These are phyloP conservation scores for Tarsius wallacei DNA, from an alignment of 2,797 vertebrate species.

Conservation along the genomic window DNA sequence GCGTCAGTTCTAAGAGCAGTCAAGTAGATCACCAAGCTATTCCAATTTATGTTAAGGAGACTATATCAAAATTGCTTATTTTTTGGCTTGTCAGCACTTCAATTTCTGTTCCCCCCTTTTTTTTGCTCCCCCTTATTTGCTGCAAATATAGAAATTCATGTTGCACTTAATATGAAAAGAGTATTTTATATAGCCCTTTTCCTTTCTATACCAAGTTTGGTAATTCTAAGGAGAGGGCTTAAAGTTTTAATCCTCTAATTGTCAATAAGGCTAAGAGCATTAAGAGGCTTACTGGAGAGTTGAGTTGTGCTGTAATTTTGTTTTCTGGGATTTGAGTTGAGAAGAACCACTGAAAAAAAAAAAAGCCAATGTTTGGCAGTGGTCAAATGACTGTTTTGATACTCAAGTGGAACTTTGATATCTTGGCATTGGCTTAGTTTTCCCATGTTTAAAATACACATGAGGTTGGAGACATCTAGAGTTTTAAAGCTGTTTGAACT, in stretches of 20 bases:
- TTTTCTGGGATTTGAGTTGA: conserved; percentile 13
- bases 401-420: neutral
- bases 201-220: neutral
- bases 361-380: neutral
- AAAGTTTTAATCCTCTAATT: conserved; percentile 48
- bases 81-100: neutral
- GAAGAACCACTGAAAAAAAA: neutral
- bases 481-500: neutral
- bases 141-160: neutral
- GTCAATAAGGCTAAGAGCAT: neutral
- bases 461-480: neutral
- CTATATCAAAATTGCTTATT: neutral
- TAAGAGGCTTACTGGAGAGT: neutral
- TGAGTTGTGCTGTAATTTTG: neutral
- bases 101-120: neutral
- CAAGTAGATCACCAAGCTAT: neutral
- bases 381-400: neutral
- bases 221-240: neutral
- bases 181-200: neutral
- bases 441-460: neutral
- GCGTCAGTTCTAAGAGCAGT: neutral
- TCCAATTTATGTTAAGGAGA: neutral
- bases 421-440: neutral
- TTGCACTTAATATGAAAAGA: neutral
- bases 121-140: neutral